These are phyloP conservation scores for Dimorphilus gyrociliatus DNA, from an alignment of 2,888 invertebrate genomes.

Conservation along the genomic window DNA sequence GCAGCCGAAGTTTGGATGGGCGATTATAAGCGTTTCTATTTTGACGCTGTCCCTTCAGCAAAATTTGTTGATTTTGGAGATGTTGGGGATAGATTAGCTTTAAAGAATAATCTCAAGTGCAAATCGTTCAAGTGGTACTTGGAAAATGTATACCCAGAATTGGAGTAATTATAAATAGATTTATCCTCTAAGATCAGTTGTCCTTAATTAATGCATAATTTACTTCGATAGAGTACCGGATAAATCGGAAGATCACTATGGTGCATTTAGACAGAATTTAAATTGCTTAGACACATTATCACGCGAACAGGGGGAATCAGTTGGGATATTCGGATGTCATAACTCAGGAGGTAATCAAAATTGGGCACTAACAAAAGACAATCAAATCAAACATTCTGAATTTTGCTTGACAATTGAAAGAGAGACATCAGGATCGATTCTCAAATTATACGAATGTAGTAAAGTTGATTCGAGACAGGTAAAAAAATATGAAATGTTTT, in stretches of 20 bases:
- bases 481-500: no score
- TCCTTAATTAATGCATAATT: not conserved
- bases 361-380: constrained; percentile 65
- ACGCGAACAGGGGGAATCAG: constrained; percentile 58
- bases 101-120: constrained; percentile 63
- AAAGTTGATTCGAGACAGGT: constrained; percentile 36
- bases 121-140: constrained; percentile 79
- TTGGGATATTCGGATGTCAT: constrained; percentile 86
- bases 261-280: constrained; percentile 56
- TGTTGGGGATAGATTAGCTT: constrained; percentile 43
- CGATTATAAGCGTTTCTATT: constrained; percentile 88
- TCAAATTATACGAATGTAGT: constrained; percentile 51
- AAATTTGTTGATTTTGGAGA: constrained; percentile 38
- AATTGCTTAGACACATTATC: constrained; percentile 87
- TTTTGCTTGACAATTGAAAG: constrained; percentile 63
- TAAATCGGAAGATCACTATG: constrained; percentile 48
- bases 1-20: constrained; percentile 99
- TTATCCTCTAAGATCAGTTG: not conserved
- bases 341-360: constrained; percentile 92
- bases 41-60: constrained; percentile 59
- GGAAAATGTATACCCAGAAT: constrained; percentile 61
- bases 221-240: constrained; percentile 11
- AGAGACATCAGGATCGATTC: constrained; percentile 51
- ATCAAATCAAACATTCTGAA: constrained; percentile 69
- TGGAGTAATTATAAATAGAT: constrained; percentile 11